These are phyloP conservation scores for Beris chalybata DNA, from an alignment of 2,888 invertebrate species.

Conservation along the genomic window DNA sequence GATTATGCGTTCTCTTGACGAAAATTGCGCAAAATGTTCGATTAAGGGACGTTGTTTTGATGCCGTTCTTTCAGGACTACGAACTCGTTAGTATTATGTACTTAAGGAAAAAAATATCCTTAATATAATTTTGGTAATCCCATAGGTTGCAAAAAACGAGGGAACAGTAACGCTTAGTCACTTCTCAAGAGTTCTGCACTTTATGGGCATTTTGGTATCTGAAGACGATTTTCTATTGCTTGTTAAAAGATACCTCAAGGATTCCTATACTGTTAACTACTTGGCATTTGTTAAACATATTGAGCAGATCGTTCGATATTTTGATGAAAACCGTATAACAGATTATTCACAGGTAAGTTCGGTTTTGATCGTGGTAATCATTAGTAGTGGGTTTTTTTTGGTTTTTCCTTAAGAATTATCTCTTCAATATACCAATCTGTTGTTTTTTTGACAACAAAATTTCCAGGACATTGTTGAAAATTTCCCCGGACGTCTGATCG, in stretches of 20 bases:
- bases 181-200: conserved; percentile 73
- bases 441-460: conserved; percentile 23
- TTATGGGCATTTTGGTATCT: conserved; percentile 69
- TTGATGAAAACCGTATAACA: conserved; percentile 59
- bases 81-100: conserved; percentile 47
- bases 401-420: too few species aligned
- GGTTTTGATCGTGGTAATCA: too few species aligned
- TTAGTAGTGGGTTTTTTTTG: too few species aligned
- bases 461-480: conserved; percentile 57
- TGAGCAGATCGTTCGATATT: conserved; percentile 66
- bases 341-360: conserved; percentile 61
- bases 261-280: conserved; percentile 77
- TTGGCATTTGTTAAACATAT: conserved; percentile 72
- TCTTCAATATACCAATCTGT: neutral
- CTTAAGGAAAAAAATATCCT: neutral
- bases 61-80: conserved; percentile 64
- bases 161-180: conserved; percentile 77
- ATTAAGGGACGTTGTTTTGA: conserved; percentile 64
- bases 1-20: conserved; percentile 69
- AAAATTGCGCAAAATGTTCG: conserved; percentile 68
- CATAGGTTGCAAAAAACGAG: conserved; percentile 70
- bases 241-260: conserved; percentile 74
- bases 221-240: conserved; percentile 73
- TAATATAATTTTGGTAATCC: neutral
- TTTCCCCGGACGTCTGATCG: conserved; percentile 68